Base-by-base conservation (phyloP, 1,140 invertebrate genomes). In the Cataglyphis hispanica region DNA sequence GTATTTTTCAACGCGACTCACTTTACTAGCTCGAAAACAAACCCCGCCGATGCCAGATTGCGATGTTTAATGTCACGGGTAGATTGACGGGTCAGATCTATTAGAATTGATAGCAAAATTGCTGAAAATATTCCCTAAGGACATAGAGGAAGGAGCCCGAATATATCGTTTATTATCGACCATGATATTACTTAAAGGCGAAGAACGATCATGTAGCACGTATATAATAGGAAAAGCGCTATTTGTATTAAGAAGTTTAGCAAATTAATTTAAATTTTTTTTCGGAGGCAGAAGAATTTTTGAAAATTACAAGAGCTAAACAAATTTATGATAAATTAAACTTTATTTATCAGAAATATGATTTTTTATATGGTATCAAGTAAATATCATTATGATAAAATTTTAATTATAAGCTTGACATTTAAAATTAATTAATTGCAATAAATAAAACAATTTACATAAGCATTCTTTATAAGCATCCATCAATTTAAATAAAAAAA, bases 61-160 rank as follows among this genome's bases (percentile, higher is more conserved):
- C 61, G 25, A 64, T 16, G 40, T 64, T 37, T 61, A 84, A 75
- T 40, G 80, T 69, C 60, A 43, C 8, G 25, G 64, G 46, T 85
- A 80, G n/a, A 85, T 81, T 85, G 76, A 85, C 53, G 75, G 75
- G 50, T 16, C 40, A 69, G 76, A 80, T 85, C 19, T 6, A n/a
- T n/a, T n/a, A 8, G 27, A 40, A 60, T 60, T 50, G 84, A 85
- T 80, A 70, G 43, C 34, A 11, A 31, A 60, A 69, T 46, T 34
- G 31, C 10, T 53, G 76, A 85, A 85, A 85, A 81, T 53, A 81
- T 70, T 16, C 19, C 13, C 43, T 46, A 75, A 83, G 27, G n/a
- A 13, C 58, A 31, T 11, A 5, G 67, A 43, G 25, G 37, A 27
- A 66, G 2, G 13, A 25, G 10, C 25, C 16, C 22, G 22, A 75